Base-by-base conservation (phyloP, 2,888 invertebrate species). In the Zaprionus lineosus region DNA sequence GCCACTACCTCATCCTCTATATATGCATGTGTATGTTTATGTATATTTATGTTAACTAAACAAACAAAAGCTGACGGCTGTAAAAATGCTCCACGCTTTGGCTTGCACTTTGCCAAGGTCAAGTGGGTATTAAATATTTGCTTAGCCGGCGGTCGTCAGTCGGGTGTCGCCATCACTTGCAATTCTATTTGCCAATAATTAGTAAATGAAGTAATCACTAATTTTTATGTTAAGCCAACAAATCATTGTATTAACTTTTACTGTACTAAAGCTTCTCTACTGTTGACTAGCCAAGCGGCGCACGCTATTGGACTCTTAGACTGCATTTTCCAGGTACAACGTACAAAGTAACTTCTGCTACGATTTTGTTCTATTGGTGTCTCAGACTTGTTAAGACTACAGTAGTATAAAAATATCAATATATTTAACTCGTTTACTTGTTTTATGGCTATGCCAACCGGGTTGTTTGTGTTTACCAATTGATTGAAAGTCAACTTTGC, bases 181-280 rank as follows among this genome's bases (percentile, higher is more conserved):
- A 56, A 29, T 44, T 61, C 41, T 81, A 55, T 81, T 81, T 86
- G 52, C 59, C 59, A 61, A 77, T 74, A 77, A 74, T 86, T 84
- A 84, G 71, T 68, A 24, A 16, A 47, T 84, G 57, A 74, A 74
- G 78, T 84, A 84, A 84, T 81, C 56, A 60, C 51, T 64, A 63
- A 74, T 66, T 85, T 68, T 58, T 63, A 60, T 81, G 63, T 46
- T 78, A 59, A 61, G 51, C 75, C 67, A 78, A 63, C 75, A 64
- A 61, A 57, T 57, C 41, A 63, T 62, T 60, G 48, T 64, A 41
- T 68, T 56, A 60, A 70, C 59, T 63, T 66, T 69, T 70, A 74
- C 71, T 41, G 31, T 37, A 48, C 40, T 40, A 39, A 19, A 47
- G 37, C 57, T 75, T 16, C 53, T 72, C 48, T 41, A 33, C 33